Base-by-base conservation (phyloP, 1,140 invertebrate genomes). In the Lordiphosa stackelbergi region DNA sequence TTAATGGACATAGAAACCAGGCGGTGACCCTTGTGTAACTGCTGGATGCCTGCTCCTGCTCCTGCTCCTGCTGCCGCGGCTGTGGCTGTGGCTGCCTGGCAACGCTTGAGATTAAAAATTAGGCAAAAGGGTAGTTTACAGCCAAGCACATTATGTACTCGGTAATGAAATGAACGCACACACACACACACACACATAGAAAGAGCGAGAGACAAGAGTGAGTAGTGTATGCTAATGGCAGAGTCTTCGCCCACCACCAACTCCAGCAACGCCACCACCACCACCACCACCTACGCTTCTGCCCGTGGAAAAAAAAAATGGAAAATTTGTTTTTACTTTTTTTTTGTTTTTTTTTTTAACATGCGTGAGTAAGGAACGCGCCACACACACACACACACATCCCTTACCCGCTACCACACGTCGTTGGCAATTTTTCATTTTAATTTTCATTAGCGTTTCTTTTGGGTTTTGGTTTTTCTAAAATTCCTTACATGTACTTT, bases 371-470 rank as follows among this genome's bases (percentile, higher is more conserved):
- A 35, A 54, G 40, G 48, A 16, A 42, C 31, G 62, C 58, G 42
- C 16, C 52, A 58, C 47, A 49, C 60, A 46, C 38, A 64, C 51
- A 55, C 31, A 58, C 48, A 63, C 60, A 46, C 42, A 53, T 36
- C 42, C 16, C 40, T 35, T 9, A 9, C 4, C 11, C 54, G 49
- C 65, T 65, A 56, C 74, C 61, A 75, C 73, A 83, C 65, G 70
- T 86, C 85, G 68, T 85, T 85, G 74, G 73, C 85, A 85, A 86
- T 86, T 86, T 86, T 86, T 86, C 85, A 86, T 86, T 86, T 86
- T 86, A 86, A 86, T 86, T 86, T 86, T 86, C 85, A 86, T 86
- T 86, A 85, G 84, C 84, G 78, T 85, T 79, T 81, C 81, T 58
- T 77, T 83, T 78, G 68, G 69, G 69, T 83, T 10, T n/a, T 28